These are phyloP conservation scores for Cyrtodaria siliqua DNA, from an alignment of 2,888 invertebrate species.

Conservation along the genomic window DNA sequence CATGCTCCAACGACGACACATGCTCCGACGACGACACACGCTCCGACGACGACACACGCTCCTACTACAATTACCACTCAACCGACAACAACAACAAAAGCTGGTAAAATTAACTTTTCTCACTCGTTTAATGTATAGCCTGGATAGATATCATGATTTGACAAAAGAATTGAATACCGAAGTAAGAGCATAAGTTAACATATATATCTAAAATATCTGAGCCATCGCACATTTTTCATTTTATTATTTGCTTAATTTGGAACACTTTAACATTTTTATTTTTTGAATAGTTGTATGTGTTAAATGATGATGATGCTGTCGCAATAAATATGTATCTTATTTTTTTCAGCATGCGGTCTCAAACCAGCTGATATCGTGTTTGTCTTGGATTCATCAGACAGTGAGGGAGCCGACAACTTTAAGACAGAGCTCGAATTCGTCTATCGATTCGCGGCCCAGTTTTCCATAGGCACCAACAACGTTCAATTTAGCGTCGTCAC, in stretches of 20 bases:
- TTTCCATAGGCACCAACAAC: slow-evolving; percentile 57
- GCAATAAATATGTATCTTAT: no score
- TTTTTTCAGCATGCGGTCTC: slow-evolving; percentile 65
- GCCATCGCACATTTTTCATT: no score
- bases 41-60: slow-evolving; percentile 14
- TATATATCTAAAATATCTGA: no score
- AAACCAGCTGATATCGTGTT: slow-evolving; percentile 69
- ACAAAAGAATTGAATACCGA: no score
- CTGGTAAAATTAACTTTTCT: no score
- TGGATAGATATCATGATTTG: no score
- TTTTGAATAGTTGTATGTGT: no score
- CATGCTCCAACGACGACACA: slow-evolving; percentile 5
- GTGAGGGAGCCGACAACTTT: slow-evolving; percentile 67
- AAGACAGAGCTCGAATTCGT: slow-evolving; percentile 65
- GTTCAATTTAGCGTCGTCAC: slow-evolving; percentile 66
- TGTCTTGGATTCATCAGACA: slow-evolving; percentile 67
- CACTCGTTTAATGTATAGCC: no score
- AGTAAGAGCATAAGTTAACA: no score
- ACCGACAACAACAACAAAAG: slow-evolving; percentile 37
- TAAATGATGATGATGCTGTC: no score
- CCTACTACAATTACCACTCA: slow-evolving; percentile 12
- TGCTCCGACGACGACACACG: slow-evolving; percentile 10
- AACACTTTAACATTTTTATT: no score
- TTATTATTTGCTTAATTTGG: no score
- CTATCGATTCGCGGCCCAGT: slow-evolving; percentile 57